Percentiles rank a stretch among this genome's conserved stretches.
These are phyloP conservation scores for Catagonus wagneri DNA, from an alignment of 2,113 vertebrate species.

Conservation along the genomic window DNA sequence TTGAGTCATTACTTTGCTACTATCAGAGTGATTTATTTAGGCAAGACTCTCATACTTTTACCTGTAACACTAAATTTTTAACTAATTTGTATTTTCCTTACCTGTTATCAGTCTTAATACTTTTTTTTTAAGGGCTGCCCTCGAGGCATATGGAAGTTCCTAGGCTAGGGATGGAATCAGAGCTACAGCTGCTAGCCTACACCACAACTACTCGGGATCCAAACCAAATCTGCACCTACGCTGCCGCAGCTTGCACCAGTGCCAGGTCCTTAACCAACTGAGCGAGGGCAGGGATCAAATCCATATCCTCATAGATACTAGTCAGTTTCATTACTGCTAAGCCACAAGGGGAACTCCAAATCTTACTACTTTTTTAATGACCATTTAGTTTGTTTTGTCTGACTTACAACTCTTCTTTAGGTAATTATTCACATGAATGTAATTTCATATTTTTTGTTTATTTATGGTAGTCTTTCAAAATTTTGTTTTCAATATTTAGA, in stretches of 20 bases:
- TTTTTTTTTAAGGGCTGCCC: neutral
- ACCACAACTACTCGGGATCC: no score
- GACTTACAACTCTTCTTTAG: neutral
- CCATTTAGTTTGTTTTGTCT: neutral
- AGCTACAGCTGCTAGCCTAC: no score
- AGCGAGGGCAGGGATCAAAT: no score
- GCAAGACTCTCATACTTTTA: neutral
- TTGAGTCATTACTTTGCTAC: neutral
- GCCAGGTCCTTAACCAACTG: no score
- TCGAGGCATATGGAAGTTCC: no score
- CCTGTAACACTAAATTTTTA: neutral
- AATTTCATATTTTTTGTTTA: neutral
- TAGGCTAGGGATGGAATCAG: no score
- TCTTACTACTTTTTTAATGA: constrained; percentile 23
- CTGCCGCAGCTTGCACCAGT: no score
- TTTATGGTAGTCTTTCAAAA: neutral
- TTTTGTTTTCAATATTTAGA: neutral
- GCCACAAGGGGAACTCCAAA: neutral
- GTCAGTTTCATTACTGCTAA: no score
- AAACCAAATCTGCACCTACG: no score
- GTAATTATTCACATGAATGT: neutral
- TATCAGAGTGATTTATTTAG: neutral
- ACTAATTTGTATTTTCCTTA: neutral
- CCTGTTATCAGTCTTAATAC: neutral
- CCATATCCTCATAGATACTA: no score